phyloP scores from a whole-genome alignment of 1,140 invertebrate species.

The Lasaia peninsularis region DNA sequence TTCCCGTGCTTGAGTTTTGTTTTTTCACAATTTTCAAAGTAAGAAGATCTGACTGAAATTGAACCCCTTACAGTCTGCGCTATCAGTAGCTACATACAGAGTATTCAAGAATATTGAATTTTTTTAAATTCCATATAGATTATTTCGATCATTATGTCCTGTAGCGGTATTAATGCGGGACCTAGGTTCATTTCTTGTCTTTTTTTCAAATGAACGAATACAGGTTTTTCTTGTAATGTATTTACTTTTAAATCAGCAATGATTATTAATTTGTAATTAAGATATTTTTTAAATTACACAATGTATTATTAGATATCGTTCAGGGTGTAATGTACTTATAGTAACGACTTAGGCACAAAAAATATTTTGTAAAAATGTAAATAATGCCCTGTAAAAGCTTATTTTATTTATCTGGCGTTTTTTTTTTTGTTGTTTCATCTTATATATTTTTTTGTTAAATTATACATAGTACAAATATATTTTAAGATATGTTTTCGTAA shows the following conservation, averaged over 20 bases:
- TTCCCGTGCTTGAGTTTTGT: too few species aligned
- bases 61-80: too few species aligned
- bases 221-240: not conserved
- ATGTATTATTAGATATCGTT: conserved; percentile 1
- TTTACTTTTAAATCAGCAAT: not conserved
- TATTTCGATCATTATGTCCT: too few species aligned
- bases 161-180: too few species aligned
- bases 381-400: conserved; percentile 48
- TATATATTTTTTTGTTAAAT: conserved; percentile 43
- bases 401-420: conserved; percentile 45
- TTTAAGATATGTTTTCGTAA: conserved; percentile 41
- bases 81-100: too few species aligned
- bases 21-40: too few species aligned
- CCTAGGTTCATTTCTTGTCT: too few species aligned
- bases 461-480: conserved; percentile 70
- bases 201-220: too few species aligned
- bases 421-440: conserved; percentile 31
- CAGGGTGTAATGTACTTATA: conserved; percentile 4
- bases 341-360: conserved; percentile 25
- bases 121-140: too few species aligned
- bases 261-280: not conserved
- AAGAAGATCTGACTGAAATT: too few species aligned
- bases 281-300: not conserved
- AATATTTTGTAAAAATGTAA: conserved; percentile 55
- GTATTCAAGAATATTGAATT: too few species aligned